These are phyloP conservation scores for Drosophila kohkoa DNA, from an alignment of 1,140 invertebrate species.

Conservation along the genomic window DNA sequence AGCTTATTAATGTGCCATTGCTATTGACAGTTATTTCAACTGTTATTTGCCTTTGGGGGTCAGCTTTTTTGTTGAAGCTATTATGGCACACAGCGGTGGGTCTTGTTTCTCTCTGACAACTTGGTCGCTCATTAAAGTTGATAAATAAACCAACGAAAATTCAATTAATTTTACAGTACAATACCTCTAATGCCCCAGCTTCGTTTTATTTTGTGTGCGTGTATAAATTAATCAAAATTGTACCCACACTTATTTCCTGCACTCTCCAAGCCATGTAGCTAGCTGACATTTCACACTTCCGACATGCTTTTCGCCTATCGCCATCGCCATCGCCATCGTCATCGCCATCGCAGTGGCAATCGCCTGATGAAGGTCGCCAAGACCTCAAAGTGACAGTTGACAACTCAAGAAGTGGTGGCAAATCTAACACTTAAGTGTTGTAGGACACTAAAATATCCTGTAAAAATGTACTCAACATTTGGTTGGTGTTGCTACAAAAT, in stretches of 20 bases:
- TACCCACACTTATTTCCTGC: conserved; percentile 3
- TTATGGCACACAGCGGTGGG: too few species aligned
- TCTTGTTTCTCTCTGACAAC: not conserved
- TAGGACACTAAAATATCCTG: conserved; percentile 10
- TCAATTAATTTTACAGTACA: conserved; percentile 35
- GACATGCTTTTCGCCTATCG: conserved; percentile 15
- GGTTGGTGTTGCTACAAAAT: not conserved
- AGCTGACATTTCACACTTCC: conserved; percentile 14
- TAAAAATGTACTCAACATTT: not conserved
- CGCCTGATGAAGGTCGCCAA: conserved; percentile 31
- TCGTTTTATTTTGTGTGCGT: not conserved
- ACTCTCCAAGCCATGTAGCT: not conserved
- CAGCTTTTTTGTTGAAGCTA: not conserved
- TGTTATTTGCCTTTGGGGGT: not conserved
- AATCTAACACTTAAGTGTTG: not conserved
- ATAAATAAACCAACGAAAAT: conserved; percentile 9
- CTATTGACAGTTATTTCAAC: conserved; percentile 26
- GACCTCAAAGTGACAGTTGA: not conserved
- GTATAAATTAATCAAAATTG: conserved; percentile 41
- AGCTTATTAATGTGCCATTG: conserved; percentile 16
- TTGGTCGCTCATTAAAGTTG: not conserved
- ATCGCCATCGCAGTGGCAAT: not conserved
- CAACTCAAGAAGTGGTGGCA: not conserved
- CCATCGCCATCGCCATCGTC: not conserved
- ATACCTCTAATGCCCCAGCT: not conserved